Conservation (phyloP, 2,113 vertebrate genomes). For the Prunella fulvescens region DNA sequence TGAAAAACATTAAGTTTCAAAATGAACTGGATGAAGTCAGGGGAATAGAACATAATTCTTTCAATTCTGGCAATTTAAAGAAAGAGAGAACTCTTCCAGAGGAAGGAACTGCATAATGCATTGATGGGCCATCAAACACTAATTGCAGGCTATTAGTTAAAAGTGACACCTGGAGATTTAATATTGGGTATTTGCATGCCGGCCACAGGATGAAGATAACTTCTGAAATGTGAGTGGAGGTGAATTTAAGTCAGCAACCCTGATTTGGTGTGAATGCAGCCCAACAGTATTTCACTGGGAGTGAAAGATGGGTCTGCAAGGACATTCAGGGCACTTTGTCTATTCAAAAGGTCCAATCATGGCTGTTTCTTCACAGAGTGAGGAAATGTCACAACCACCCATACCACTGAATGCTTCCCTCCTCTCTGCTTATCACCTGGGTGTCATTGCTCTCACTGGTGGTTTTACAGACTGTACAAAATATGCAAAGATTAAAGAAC, state of each 20-base stretch:
- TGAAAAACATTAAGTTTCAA: slow-evolving; percentile 67
- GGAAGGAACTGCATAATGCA: slow-evolving; percentile 17
- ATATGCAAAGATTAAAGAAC: not conserved
- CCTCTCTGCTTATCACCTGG: not conserved
- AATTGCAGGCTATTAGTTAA: slow-evolving; percentile 9
- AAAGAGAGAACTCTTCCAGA: slow-evolving; percentile 40
- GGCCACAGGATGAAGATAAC: not conserved
- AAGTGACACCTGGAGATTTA: not conserved
- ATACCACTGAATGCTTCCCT: not conserved
- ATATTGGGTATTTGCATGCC: not conserved
- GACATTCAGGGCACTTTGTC: not conserved
- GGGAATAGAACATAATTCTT: slow-evolving; percentile 70
- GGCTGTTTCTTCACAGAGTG: not conserved
- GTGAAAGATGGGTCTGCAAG: not conserved
- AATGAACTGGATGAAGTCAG: slow-evolving; percentile 62
- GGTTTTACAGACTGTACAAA: not conserved
- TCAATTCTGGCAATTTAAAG: slow-evolving; percentile 61
- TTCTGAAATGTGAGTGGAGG: not conserved
- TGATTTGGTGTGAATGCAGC: not conserved
- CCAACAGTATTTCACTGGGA: not conserved
- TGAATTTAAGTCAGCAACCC: not conserved
- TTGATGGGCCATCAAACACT: slow-evolving; percentile 46
- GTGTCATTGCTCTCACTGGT: not conserved
- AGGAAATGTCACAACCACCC: not conserved
- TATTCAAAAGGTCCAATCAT: not conserved